A percentile compares a stretch with the other conserved stretches of the same genome.
Evolutionary conservation across 2,113 vertebrate genomes (phyloP).

Genomic region (Murina feae): DNA sequence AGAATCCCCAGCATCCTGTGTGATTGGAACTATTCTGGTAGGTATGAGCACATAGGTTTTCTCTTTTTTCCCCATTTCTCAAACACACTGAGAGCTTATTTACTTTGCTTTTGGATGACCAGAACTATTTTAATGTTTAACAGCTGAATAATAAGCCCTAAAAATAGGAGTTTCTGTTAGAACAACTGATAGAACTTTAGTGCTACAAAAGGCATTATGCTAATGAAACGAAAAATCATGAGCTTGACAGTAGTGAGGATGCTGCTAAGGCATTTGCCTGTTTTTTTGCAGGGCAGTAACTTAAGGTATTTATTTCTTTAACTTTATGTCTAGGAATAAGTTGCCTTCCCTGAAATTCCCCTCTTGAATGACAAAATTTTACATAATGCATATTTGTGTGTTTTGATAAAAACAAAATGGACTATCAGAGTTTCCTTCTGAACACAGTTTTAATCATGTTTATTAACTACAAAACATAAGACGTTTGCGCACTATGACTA

Average conservation of each 20-base stretch:
- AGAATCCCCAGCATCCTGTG: not conserved
- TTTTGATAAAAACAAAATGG: conserved; percentile 35
- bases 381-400: conserved; percentile 38
- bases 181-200: conserved; percentile 46
- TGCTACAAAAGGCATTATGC: conserved; percentile 44
- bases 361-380: conserved; percentile 50
- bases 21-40: not conserved
- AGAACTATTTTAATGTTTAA: not conserved
- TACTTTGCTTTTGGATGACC: not conserved
- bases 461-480: conserved; percentile 65
- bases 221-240: conserved; percentile 66
- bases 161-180: conserved; percentile 39
- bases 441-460: conserved; percentile 37
- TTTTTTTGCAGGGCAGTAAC: conserved; percentile 62
- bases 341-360: conserved; percentile 46
- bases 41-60: not conserved
- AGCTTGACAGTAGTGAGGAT: conserved; percentile 51
- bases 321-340: conserved; percentile 14
- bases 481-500: conserved; percentile 34
- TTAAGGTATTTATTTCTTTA: conserved; percentile 55
- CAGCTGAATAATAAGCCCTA: conserved; percentile 3
- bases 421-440: conserved; percentile 13
- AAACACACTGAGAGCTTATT: not conserved
- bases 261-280: conserved; percentile 58
- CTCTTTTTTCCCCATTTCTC: conserved; percentile 1